Evolutionary conservation across 1,140 invertebrate species (phyloP), one percentile per base, ranked within the genome.

Genomic region (Pseudachorutes palmiensis): DNA sequence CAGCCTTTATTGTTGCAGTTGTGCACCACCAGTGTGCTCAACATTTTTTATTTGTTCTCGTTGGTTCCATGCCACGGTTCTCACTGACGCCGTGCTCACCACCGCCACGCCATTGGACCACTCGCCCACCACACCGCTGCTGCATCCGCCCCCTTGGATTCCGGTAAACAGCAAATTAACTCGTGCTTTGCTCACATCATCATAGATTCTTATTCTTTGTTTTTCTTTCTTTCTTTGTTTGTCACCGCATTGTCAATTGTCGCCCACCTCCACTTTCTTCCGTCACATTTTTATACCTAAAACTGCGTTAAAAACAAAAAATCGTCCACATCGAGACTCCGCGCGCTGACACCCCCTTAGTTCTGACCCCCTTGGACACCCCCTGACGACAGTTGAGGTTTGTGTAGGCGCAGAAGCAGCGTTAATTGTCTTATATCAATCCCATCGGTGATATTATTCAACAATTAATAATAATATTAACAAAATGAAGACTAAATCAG

Each of bases 141-240:
- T 55, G 51, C 51, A 3, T 12, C 12, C 51, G 51, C 24, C 51
- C 51, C 5, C n/a, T n/a, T 55, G 51, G 51, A 55, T 55, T 55
- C 51, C 51, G 5, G 51, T 55, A 55, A 55, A n/a, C n/a, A n/a
- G 12, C 24, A 9, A 45, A 45, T 45, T 45, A 45, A 45, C 36
- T 26, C 51, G 9, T 26, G 24, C n/a, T n/a, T 24, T 19, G 5
- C 51, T 5, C 51, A 55, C 24, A 5, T 24, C 24, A 55, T 5
- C 51, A 26, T 45, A 55, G 3, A 55, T 16, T 26, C 12, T 22
- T 19, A 12, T 26, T 14, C 5, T 55, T 24, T 55, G 51, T 22
- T n/a, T n/a, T n/a, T n/a, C n/a, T n/a, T n/a, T n/a, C n/a, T n/a
- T n/a, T n/a, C n/a, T 19, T 5, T 22, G 24, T 9, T 14, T 5